Evolutionary conservation across 2,113 vertebrate species (phyloP), one percentile per base, ranked within the genome.

Genomic region (Ptychochromis oligacanthus): DNA sequence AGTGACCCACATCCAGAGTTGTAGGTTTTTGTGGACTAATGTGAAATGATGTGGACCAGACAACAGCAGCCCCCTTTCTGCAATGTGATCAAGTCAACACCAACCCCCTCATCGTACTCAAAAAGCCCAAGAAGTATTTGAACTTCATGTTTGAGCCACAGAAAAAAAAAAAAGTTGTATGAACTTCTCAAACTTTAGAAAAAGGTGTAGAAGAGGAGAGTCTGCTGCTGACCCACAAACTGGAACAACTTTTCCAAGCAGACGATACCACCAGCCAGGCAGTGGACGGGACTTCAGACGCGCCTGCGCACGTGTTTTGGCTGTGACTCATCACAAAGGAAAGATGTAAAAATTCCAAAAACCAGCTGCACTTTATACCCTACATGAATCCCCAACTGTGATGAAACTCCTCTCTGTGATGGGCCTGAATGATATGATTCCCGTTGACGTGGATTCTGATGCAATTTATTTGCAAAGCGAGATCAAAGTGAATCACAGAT

Each of bases 281-380:
- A 2, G 56, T n/a, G 22, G 82, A 79, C 7, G 12, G 79, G 80
- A 87, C 61, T 89, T 77, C 54, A 75, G 52, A 80, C n/a, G 54
- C 2, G 0, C 76, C 84, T 86, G 83, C 49, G 80, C 14, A 9
- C 81, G 28, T 80, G 65, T 86, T 76, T 60, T 10, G 81, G 76
- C 79, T 77, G 62, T 52, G 77, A 91, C 75, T 85, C 78, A 80
- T 77, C 46, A 81, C 38, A 88, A 85, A 77, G n/a, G 49, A 84
- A 83, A 74, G 2, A 87, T 57, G 56, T 87, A 55, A 91, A 78
- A 93, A 92, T 93, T 93, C 91, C 93, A 91, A 83, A 72, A 81
- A 92, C 86, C 93, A 93, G 87, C 91, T 94, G 94, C 94, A 95
- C 94, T 95, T 95, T 95, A 95, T 91, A 82, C 80, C 91, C 85